Evolutionary conservation across 2,888 invertebrate genomes (phyloP), one percentile per base, ranked within the genome.

Genomic region (Eilema depressum): DNA sequence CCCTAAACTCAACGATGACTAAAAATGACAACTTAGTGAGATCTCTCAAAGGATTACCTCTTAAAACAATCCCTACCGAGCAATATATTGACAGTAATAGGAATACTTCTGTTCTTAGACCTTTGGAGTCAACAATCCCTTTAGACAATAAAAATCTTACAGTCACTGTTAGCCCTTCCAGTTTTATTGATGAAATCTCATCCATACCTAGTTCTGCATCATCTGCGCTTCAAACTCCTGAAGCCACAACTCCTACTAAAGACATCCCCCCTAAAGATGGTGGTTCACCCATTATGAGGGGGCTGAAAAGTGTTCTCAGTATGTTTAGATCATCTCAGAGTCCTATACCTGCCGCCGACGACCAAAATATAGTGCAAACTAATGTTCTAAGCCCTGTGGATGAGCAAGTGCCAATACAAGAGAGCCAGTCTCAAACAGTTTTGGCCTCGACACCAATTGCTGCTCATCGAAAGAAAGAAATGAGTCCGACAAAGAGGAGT

Each of bases 311-410:
- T 83, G 94, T 95, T 7, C 81, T 95, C 0, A 95, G 89, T 71
- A 94, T 95, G 90, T 95, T 95, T 77, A 86, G 93, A 47, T 86
- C 94, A 28, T 94, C 95, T 3, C 93, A 95, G 73, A 95, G 94
- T 72, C 94, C 95, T 5, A 89, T 93, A 79, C 89, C 91, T 65
- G 80, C 87, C 12, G 64, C 75, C 56, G 92, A 91, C 23, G 77
- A 68, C 69, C 84, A 83, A 25, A 73, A 74, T 53, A 68, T 30
- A 47, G 71, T 81, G 10, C 80, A 76, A 63, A 66, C 74, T 17
- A 73, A 75, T 2, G 69, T 74, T 12, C 68, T 77, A 14, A 84
- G 75, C 25, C 75, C 82, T 0, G 66, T 41, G 12, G 76, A 75
- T 12, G 41, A 71, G 14, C 75, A 80, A 56, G 47, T 71, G 23